Base-by-base conservation (phyloP, 2,888 invertebrate species). In the Opisthograptis luteolata region DNA sequence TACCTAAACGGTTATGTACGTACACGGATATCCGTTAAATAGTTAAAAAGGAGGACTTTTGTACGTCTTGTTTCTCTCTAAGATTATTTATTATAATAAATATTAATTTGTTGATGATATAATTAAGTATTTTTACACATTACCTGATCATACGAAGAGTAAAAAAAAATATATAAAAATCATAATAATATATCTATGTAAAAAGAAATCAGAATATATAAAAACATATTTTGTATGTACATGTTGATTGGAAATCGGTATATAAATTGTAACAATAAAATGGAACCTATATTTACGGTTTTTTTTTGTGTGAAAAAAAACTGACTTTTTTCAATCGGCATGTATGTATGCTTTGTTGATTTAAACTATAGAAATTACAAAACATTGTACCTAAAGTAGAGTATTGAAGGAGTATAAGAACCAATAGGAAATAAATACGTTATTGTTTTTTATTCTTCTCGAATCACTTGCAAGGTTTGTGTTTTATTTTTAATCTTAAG, bases 371-470 rank as follows among this genome's bases (percentile, higher is more conserved):
- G 79, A 77, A 31, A 49, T 43, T 76, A 86, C 84, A 87, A 85
- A 81, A 82, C 79, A 81, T 80, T 89, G 87, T 90, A 89, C 89
- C 89, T 90, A 73, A n/a, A 70, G 77, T 89, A 89, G 88, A 62
- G 64, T 70, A 76, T 70, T 73, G 72, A 79, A 43, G 80, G 77
- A 77, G 69, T 84, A 81, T 84, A 82, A 84, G 87, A 88, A 89
- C 87, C 88, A 87, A 90, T 87, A 89, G 87, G 73, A 66, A 87
- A 85, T 87, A 88, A 86, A 89, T 84, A n/a, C n/a, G 87, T 88
- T 88, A 86, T 88, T 84, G 86, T 88, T 89, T 86, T 79, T 87
- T 85, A 87, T 84, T 84, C 89, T 85, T 88, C 88, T 89, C 82
- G 86, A 85, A 84, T 89, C 89, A 90, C 89, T 90, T 89, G 87